phyloP scores from a whole-genome alignment of 2,797 vertebrate species.

The Girardinus metallicus region DNA sequence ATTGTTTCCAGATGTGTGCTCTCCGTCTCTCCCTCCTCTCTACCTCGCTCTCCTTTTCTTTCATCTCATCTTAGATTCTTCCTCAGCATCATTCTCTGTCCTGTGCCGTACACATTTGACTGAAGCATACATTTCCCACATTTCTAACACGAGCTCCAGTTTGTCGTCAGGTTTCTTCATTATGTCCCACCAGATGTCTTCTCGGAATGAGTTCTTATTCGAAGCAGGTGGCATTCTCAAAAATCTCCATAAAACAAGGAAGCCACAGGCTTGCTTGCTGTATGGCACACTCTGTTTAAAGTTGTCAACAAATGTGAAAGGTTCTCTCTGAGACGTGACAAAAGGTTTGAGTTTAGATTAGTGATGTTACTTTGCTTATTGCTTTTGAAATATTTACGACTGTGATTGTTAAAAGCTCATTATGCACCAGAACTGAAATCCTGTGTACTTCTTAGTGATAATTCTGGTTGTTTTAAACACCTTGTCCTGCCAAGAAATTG shows the following conservation, averaged over 20 bases:
- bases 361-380: neutral
- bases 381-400: neutral
- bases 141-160: constrained; percentile 27
- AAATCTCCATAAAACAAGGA: neutral
- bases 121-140: constrained; percentile 29
- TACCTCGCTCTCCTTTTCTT: constrained; percentile 35
- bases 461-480: neutral
- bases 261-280: neutral
- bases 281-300: neutral
- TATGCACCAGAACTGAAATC: neutral
- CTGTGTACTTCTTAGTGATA: neutral
- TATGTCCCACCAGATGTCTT: neutral
- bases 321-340: neutral
- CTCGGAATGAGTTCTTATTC: neutral
- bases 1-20: constrained; percentile 82
- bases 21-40: constrained; percentile 39
- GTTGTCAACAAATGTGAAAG: neutral
- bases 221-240: neutral
- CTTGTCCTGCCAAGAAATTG: neutral
- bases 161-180: constrained; percentile 8
- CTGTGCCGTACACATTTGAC: constrained; percentile 38
- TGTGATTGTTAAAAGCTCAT: neutral
- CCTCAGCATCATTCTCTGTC: constrained; percentile 53
- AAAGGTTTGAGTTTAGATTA: neutral
- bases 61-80: constrained; percentile 59